Conservation (phyloP, 2,113 vertebrate genomes). For the Peromyscus maniculatus region DNA sequence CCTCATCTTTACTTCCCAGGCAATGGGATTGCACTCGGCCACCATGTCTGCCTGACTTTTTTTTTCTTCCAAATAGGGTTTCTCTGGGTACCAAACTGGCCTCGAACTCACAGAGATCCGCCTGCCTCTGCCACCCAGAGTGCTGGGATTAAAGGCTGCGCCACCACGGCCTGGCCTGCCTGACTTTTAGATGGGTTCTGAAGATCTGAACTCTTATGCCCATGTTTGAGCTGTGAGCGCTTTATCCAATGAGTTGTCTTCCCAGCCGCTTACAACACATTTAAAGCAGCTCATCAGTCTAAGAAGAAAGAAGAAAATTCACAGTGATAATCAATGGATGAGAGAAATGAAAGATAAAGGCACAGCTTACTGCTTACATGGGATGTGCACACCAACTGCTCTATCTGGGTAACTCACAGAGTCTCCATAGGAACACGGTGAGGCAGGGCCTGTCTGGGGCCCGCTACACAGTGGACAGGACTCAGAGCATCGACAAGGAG, state of each 20-base stretch:
- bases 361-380: not conserved
- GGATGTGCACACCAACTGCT: not conserved
- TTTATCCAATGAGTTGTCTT: not conserved
- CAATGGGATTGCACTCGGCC: not conserved
- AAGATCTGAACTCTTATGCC: not conserved
- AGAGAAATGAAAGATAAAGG: not conserved
- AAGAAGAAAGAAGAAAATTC: not conserved
- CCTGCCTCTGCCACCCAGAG: not conserved
- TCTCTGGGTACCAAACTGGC: not conserved
- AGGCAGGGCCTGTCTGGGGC: not conserved
- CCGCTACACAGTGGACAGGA: not conserved
- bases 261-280: no score
- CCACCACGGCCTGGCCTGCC: not conserved
- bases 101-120: not conserved
- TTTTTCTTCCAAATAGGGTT: not conserved
- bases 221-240: not conserved
- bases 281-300: not conserved
- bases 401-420: not conserved
- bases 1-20: not conserved
- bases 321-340: not conserved
- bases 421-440: not conserved
- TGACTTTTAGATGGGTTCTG: not conserved
- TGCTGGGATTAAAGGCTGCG: not conserved
- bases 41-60: not conserved
- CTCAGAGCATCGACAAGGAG: not conserved